Evolutionary conservation across 1,140 invertebrate genomes (phyloP).

Genomic region (Lysiphlebus fabarum): DNA sequence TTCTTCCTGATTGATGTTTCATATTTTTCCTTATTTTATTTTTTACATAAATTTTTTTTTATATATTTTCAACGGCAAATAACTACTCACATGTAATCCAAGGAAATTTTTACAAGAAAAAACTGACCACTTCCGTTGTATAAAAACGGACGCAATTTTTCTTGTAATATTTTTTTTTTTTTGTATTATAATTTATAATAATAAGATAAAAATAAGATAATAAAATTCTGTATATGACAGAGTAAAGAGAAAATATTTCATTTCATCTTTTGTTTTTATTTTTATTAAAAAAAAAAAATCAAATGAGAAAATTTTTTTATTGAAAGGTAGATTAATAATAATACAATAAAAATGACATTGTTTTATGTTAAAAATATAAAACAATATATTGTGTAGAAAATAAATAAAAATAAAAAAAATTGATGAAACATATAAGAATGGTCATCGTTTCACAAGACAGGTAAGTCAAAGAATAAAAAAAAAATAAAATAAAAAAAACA

Average conservation of each 20-base stretch:
- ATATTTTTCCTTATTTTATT: constrained; percentile 1
- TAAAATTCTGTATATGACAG: no score
- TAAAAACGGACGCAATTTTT: background rate
- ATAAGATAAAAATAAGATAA: no score
- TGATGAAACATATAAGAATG: constrained; percentile 13
- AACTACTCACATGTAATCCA: constrained; percentile 7
- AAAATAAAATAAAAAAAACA: constrained; percentile 37
- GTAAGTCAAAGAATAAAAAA: background rate
- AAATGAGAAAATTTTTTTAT: no score
- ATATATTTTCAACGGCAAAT: background rate
- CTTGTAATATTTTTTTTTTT: no score
- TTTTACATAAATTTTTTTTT: constrained; percentile 9
- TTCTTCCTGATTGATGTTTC: constrained; percentile 13
- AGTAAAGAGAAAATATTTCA: background rate
- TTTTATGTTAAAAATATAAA: background rate
- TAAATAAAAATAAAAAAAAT: no score
- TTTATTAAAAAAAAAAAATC: constrained; percentile 1
- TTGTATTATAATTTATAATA: no score
- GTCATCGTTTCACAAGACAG: constrained; percentile 37
- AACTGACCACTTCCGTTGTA: constrained; percentile 20
- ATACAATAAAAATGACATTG: background rate
- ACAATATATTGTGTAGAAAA: no score
- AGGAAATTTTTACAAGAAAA: background rate
- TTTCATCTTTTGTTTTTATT: constrained; percentile 1
- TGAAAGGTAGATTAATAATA: no score